Conservation (phyloP, 2,888 invertebrate species). For the Eupeodes latifasciatus region DNA sequence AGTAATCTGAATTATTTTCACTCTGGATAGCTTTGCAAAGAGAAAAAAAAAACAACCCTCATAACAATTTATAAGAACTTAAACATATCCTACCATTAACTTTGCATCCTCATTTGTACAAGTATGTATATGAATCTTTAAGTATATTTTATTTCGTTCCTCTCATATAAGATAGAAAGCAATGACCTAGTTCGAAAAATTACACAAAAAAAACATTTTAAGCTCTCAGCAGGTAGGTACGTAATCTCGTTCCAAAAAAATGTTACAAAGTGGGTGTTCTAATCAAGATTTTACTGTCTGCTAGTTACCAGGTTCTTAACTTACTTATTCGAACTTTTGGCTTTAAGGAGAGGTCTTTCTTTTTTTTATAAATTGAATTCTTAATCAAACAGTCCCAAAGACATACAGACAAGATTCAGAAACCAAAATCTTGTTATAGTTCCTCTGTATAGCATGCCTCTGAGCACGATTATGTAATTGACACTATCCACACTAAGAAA, state of each 20-base stretch:
- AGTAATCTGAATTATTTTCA: neutral
- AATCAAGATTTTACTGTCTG: constrained; percentile 20
- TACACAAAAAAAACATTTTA: neutral
- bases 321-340: neutral
- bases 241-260: constrained; percentile 16
- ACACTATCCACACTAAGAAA: constrained; percentile 44
- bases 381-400: constrained; percentile 18
- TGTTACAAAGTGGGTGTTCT: constrained; percentile 39
- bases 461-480: constrained; percentile 59
- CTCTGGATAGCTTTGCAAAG: neutral
- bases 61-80: constrained; percentile 2
- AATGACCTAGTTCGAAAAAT: constrained; percentile 45
- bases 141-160: neutral
- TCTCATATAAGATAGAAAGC: neutral
- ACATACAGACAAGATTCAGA: neutral
- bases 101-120: constrained; percentile 8
- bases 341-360: constrained; percentile 10
- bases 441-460: constrained; percentile 1
- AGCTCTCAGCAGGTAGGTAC: neutral
- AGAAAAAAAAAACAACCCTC: neutral
- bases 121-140: neutral
- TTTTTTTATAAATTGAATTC: constrained; percentile 29
- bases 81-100: constrained; percentile 9
- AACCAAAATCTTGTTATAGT: constrained; percentile 11
- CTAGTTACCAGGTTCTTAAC: constrained; percentile 21